These are phyloP conservation scores for Papilio elwesi DNA, from an alignment of 2,888 invertebrate genomes.

Conservation along the genomic window DNA sequence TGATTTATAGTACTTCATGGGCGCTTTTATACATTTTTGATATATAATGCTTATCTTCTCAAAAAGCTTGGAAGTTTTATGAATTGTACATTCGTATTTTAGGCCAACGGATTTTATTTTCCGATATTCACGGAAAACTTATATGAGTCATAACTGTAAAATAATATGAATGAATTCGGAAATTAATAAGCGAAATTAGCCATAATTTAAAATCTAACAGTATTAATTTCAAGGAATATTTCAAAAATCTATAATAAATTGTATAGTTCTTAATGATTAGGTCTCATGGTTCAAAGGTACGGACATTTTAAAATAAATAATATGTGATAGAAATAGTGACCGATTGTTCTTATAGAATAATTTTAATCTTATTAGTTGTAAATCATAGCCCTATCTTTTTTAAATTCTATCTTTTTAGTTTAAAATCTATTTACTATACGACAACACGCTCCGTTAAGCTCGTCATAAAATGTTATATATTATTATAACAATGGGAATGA, in stretches of 20 bases:
- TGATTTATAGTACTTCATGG: conserved; percentile 23
- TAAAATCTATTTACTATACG: conserved; percentile 53
- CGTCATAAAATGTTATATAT: conserved; percentile 66
- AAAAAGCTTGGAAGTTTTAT: conserved; percentile 9
- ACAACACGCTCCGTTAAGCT: conserved; percentile 68
- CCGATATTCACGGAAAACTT: too few relatives aligned
- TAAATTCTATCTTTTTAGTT: too few relatives aligned
- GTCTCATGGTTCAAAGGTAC: too few relatives aligned
- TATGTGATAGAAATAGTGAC: background rate
- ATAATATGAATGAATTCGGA: too few relatives aligned
- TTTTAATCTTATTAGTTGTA: background rate
- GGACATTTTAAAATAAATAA: too few relatives aligned
- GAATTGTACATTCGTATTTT: background rate
- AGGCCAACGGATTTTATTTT: too few relatives aligned
- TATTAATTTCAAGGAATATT: background rate
- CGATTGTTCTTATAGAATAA: background rate
- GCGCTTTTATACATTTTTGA: conserved; percentile 21
- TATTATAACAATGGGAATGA: conserved; percentile 71
- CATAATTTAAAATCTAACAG: background rate
- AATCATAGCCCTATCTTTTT: background rate
- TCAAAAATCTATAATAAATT: background rate
- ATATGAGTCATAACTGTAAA: too few relatives aligned
- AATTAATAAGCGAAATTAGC: background rate
- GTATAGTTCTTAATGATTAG: background rate
- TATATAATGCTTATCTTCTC: background rate